Evolutionary conservation across 2,888 invertebrate genomes (phyloP), one percentile per base, ranked within the genome.

Genomic region (Catocala fraxini): DNA sequence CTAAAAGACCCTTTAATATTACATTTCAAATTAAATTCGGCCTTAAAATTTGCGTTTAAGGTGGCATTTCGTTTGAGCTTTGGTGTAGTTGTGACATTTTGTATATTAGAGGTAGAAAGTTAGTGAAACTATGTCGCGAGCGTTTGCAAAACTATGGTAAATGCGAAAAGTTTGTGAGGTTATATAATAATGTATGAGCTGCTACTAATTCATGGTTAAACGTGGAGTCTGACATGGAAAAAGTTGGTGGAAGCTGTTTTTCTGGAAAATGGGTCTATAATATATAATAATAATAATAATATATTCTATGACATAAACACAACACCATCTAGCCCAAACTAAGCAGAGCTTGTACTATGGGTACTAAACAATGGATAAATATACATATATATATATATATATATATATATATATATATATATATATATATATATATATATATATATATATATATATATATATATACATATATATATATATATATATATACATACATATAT

Each of bases 81-180:
- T 43, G n/a, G 53, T 56, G 52, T 68, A 56, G 51, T 68, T 72
- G 45, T 48, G 51, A 51, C 65, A 51, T 60, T 67, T 71, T 63
- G 59, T 10, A 42, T 53, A 33, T 65, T 55, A 51, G 15, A 46
- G 43, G 13, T 49, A 33, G 35, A 42, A 66, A 75, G 68, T 76
- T 76, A 49, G 58, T 49, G 51, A 57, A 75, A 79, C 71, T 77
- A 71, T 73, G 80, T 79, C 66, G 71, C 73, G 47, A 68, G 59
- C 70, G 77, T 60, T 77, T 47, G 67, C 65, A 63, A 61, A 77
- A 79, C 73, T 77, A 75, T 77, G 63, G 75, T 70, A 70, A 79
- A 78, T 79, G 79, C 57, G 67, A 68, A 67, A 79, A 79, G 69
- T 78, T 75, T 42, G 54, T 12, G 55, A 58, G 63, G 71, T 51